Evolutionary conservation across 1,140 invertebrate genomes (phyloP).

Genomic region (Drosophila athabasca): DNA sequence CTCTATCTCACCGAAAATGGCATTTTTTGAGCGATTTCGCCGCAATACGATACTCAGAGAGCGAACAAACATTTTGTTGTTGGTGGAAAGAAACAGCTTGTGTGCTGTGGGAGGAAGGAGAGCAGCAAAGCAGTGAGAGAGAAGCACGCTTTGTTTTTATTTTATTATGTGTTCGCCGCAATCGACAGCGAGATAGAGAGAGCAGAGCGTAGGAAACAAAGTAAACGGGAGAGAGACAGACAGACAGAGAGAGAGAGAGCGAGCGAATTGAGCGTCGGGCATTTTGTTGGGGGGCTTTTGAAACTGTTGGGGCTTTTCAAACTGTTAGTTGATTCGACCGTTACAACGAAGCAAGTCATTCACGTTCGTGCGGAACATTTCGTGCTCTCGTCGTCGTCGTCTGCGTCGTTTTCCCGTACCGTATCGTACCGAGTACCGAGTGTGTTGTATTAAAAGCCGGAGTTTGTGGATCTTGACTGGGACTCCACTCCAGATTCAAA

Average conservation of each 20-base stretch:
- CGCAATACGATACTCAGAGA: slow-evolving; percentile 11
- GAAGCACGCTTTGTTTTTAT: no score
- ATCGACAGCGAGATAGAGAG: slow-evolving; percentile 1
- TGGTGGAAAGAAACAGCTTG: no score
- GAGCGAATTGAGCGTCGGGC: no score
- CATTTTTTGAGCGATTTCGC: slow-evolving; percentile 79
- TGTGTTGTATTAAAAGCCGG: slow-evolving; percentile 41
- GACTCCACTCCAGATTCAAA: slow-evolving; percentile 31
- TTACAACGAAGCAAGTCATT: slow-evolving; percentile 68
- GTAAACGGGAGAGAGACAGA: not conserved
- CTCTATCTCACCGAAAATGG: slow-evolving; percentile 52
- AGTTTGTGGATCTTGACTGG: slow-evolving; percentile 17
- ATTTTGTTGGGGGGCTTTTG: no score
- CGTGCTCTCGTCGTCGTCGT: slow-evolving; percentile 54
- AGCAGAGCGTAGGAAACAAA: not conserved
- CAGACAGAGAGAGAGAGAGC: slow-evolving; percentile 1
- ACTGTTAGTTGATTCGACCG: slow-evolving; percentile 55
- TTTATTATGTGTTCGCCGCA: slow-evolving; percentile 3
- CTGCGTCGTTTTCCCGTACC: slow-evolving; percentile 39
- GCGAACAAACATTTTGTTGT: no score
- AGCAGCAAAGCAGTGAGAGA: no score
- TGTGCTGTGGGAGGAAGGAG: no score
- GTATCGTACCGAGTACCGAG: slow-evolving; percentile 58
- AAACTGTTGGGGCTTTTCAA: not conserved
- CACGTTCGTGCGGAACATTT: slow-evolving; percentile 47